A percentile compares a stretch with the other conserved stretches of the same genome.
These are phyloP conservation scores for Hirtodrosophila trivittata DNA, from an alignment of 2,888 invertebrate species.

Conservation along the genomic window DNA sequence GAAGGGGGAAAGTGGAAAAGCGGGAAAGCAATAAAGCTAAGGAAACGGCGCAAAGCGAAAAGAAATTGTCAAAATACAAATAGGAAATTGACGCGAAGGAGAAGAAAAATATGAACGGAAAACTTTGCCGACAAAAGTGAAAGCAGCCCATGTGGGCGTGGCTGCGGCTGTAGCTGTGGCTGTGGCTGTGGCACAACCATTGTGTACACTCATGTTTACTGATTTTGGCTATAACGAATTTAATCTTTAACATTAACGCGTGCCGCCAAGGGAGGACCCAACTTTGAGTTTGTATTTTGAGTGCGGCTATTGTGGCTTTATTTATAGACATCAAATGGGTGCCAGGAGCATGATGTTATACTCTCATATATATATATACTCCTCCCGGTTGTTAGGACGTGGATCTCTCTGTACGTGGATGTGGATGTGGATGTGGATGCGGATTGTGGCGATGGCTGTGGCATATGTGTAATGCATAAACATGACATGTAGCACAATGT, in stretches of 20 bases:
- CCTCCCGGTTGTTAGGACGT: too few species aligned
- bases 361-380: conserved; percentile 2
- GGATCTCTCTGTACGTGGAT: not conserved
- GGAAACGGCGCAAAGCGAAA: conserved; percentile 61
- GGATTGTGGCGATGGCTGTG: conserved; percentile 7
- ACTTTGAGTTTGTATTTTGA: conserved; percentile 25
- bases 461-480: conserved; percentile 37
- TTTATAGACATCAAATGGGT: conserved; percentile 69
- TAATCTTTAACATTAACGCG: conserved; percentile 65
- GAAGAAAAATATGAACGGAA: conserved; percentile 48
- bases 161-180: conserved; percentile 14
- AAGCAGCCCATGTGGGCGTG: conserved; percentile 25
- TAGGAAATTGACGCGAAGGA: conserved; percentile 63
- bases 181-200: conserved; percentile 8
- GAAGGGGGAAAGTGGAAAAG: conserved; percentile 8
- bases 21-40: conserved; percentile 61
- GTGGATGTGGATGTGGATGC: conserved; percentile 22
- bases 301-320: conserved; percentile 57
- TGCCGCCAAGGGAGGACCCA: conserved; percentile 28
- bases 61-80: conserved; percentile 70
- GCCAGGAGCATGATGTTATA: conserved; percentile 38
- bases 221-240: conserved; percentile 54
- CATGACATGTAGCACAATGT: conserved; percentile 32
- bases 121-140: conserved; percentile 37
- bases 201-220: conserved; percentile 26